These are phyloP conservation scores for Abrostola triplasia DNA, from an alignment of 2,888 invertebrate genomes.

Conservation along the genomic window DNA sequence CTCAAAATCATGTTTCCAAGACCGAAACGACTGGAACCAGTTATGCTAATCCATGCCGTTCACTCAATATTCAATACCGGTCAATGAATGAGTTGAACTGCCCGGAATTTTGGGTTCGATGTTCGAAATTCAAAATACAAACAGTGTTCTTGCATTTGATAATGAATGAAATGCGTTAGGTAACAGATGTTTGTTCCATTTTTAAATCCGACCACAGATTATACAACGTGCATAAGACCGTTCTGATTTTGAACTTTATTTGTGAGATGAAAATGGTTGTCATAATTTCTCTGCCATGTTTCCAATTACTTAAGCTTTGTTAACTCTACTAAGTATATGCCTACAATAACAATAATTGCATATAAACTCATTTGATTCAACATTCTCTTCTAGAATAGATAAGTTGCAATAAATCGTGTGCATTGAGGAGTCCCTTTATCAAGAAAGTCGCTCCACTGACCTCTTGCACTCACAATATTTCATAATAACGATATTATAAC, in stretches of 20 bases:
- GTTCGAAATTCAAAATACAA: constrained; percentile 45
- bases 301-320: not conserved
- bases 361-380: constrained; percentile 31
- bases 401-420: constrained; percentile 53
- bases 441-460: constrained; percentile 65
- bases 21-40: constrained; percentile 47
- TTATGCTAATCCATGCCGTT: constrained; percentile 55
- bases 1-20: constrained; percentile 28
- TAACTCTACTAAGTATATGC: not conserved
- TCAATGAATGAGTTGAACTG: constrained; percentile 49
- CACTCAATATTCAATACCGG: constrained; percentile 57
- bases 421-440: constrained; percentile 55
- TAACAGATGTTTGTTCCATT: constrained; percentile 32
- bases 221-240: constrained; percentile 2
- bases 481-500: constrained; percentile 50
- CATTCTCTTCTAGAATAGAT: constrained; percentile 36
- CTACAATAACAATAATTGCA: constrained; percentile 3
- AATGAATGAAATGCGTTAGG: constrained; percentile 38
- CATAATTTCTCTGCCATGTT: too few species aligned
- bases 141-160: constrained; percentile 23
- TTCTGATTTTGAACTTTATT: not conserved
- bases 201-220: constrained; percentile 22
- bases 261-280: not conserved
- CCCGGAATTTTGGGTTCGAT: constrained; percentile 47
- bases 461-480: constrained; percentile 55